Base-by-base conservation (phyloP, 2,888 invertebrate genomes). In the Agonopterix heracliana region DNA sequence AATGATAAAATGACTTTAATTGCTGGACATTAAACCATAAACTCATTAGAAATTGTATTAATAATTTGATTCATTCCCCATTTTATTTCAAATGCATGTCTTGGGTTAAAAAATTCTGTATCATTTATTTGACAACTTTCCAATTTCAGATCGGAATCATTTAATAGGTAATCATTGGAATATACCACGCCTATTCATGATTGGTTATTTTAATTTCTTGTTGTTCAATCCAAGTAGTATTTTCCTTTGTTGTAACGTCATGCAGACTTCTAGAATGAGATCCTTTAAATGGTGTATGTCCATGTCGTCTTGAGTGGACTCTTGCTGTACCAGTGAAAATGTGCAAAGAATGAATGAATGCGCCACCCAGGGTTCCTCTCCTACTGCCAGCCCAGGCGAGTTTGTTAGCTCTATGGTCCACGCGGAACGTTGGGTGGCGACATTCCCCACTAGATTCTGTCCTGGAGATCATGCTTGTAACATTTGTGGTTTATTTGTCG, bases 141-240 rank as follows among this genome's bases (percentile, higher is more conserved):
- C 83, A 85, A 78, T 89, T 89, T 88, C 89, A 89, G 89, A 89
- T 89, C 89, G 89, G 89, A 88, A 84, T 88, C 89, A 89, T 88
- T 83, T 85, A 82, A 78, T 88, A 86, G 89, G 89, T 89, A 89
- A 89, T 78, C 79, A 78, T 78, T 78, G 74, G 67, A 74, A 67
- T 76, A 67, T 77, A 72, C 68, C 74, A 74, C 76, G 70, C 74
- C 69, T 75, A 64, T 46, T 48, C 46, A 55, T 58, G 54, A 61
- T 73, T 68, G 64, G 68, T 74, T 76, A 66, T 62, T 52, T 57
- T 60, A 59, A 57, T 71, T 68, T 71, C 62, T 86, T 81, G 81
- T 71, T 75, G 80, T 81, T 76, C 68, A 67, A 69, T 71, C 73
- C 70, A 68, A 73, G 83, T 85, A 84, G 78, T 67, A 60, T 71